Percentiles rank a stretch among this genome's conserved stretches.
These are phyloP conservation scores for Argyresthia albistria DNA, from an alignment of 2,888 invertebrate genomes.

Conservation along the genomic window DNA sequence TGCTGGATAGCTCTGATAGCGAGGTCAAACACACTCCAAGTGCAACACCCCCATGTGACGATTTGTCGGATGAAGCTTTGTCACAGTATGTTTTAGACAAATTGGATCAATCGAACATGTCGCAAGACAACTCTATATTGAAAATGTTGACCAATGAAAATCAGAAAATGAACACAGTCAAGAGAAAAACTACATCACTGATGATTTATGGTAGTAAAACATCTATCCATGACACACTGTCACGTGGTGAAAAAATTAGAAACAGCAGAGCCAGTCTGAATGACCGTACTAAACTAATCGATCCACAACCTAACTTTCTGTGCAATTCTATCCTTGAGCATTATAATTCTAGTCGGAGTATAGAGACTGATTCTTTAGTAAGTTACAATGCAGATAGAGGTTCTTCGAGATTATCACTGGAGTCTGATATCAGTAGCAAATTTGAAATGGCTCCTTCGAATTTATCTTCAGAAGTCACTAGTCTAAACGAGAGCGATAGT, in stretches of 20 bases:
- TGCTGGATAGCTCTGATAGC: conserved; percentile 86
- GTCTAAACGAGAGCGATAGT: conserved; percentile 53
- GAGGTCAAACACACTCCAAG: conserved; percentile 86
- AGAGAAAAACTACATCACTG: conserved; percentile 59
- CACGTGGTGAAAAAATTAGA: conserved; percentile 61
- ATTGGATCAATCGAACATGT: conserved; percentile 57
- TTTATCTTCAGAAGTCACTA: conserved; percentile 51
- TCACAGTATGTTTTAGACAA: conserved; percentile 68
- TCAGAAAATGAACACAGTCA: conserved; percentile 55
- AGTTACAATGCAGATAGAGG: conserved; percentile 61
- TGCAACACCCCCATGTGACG: conserved; percentile 81
- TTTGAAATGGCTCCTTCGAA: conserved; percentile 57
- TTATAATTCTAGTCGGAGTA: conserved; percentile 41
- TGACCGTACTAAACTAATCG: conserved; percentile 40
- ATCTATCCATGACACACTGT: conserved; percentile 64
- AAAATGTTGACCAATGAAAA: conserved; percentile 62
- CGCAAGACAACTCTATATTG: conserved; percentile 59
- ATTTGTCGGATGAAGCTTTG: conserved; percentile 75
- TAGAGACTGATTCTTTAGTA: conserved; percentile 54
- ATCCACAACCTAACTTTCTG: conserved; percentile 29
- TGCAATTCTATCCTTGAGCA: conserved; percentile 42
- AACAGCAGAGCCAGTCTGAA: conserved; percentile 59
- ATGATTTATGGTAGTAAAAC: conserved; percentile 67
- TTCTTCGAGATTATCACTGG: conserved; percentile 57
- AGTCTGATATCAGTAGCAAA: conserved; percentile 64